Evolutionary conservation across 2,797 vertebrate genomes (phyloP), one percentile per base, ranked within the genome.

Genomic region (Schizopygopsis pylzovi): DNA sequence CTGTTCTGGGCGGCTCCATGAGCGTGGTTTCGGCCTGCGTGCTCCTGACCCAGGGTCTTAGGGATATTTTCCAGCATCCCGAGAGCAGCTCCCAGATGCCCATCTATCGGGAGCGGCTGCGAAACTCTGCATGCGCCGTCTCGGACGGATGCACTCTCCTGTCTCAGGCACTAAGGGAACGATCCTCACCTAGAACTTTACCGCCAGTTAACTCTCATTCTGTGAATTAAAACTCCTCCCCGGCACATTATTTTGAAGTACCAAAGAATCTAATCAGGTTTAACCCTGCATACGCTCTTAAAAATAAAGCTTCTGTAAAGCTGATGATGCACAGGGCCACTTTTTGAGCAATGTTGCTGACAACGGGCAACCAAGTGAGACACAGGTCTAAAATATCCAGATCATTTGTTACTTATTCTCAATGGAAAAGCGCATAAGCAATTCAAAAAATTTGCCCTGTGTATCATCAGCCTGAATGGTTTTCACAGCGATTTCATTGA

Each of bases 11-110:
- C 8, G 98, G 98, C 18, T 98, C 98, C 89, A 99, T 99, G 98
- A 99, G 98, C 33, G 98, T 99, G 89, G 98, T 99, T 82, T 99
- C 98, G 0, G 98, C 98, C 91, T 99, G 98, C 45, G 98, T 99
- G 88, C 97, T 99, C 88, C 96, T 99, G 93, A 99, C 97, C 90
- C 98, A 99, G 94, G 98, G 98, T 94, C 98, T 99, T 93, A 95
- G 98, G 95, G 98, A 99, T 90, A 97, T 99, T 47, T 97, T 97
- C 90, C 98, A 98, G 95, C 98, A 98, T 93, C 96, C 98, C 0
- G 98, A 99, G 87, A 97, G 95, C 95, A 97, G 97, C 94, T 93
- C 97, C 93, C 98, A 97, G 94, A 97, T 97, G 97, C 96, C 96
- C 10, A 97, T 98, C 93, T 98, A 98, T 94, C 96, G 97, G 89